Conservation (phyloP, 2,113 vertebrate genomes). For the Oostethus manadensis region DNA sequence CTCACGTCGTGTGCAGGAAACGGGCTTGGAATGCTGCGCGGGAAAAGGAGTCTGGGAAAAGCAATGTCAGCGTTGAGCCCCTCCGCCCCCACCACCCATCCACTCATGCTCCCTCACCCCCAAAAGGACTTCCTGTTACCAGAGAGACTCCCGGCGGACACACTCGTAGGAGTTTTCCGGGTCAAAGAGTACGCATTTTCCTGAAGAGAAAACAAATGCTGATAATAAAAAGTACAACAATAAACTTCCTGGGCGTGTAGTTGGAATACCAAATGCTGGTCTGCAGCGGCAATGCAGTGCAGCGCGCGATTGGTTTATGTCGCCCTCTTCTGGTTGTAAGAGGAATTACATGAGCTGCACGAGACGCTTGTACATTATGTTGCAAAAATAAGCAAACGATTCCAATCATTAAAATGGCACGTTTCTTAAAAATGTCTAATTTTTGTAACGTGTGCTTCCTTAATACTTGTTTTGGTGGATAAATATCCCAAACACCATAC, state of each 20-base stretch:
- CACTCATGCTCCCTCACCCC: conserved; percentile 17
- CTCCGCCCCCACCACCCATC: no score
- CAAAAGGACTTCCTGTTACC: conserved; percentile 54
- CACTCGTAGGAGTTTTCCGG: conserved; percentile 21
- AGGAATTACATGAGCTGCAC: neutral
- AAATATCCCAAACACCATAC: no score
- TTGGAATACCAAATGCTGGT: neutral
- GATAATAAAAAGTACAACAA: neutral
- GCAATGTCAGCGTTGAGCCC: conserved; percentile 43
- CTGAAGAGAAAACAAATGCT: conserved; percentile 19
- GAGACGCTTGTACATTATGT: no score
- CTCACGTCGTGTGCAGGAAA: conserved; percentile 41
- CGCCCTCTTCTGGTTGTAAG: conserved; percentile 53
- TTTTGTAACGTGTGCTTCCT: no score
- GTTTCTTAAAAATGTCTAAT: no score
- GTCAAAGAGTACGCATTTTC: conserved; percentile 18
- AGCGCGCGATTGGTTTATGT: neutral
- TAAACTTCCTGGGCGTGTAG: conserved; percentile 8
- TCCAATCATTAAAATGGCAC: no score
- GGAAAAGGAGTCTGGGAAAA: conserved; percentile 59
- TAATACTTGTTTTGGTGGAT: no score
- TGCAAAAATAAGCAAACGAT: no score
- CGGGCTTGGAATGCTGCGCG: conserved; percentile 60
- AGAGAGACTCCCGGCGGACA: conserved; percentile 17
- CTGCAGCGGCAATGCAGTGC: neutral